These are phyloP conservation scores for Aphis craccivora DNA, from an alignment of 1,140 invertebrate genomes.

Conservation along the genomic window DNA sequence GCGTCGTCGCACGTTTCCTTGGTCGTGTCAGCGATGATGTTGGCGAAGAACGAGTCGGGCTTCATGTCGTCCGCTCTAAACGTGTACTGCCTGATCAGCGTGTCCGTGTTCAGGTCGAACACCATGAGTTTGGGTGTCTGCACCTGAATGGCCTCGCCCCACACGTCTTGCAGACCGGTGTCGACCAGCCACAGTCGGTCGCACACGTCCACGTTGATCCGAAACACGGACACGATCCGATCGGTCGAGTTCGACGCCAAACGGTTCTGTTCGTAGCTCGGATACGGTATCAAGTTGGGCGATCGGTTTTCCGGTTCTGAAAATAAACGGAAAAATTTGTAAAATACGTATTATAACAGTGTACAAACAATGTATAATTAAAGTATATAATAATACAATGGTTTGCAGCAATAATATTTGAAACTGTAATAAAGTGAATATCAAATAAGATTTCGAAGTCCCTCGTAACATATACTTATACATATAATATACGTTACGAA, in stretches of 20 bases:
- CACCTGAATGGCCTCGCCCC: constrained; percentile 69
- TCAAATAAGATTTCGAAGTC: not conserved
- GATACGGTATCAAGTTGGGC: constrained; percentile 75
- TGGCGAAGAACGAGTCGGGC: constrained; percentile 76
- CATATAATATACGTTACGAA: not conserved
- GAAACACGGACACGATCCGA: constrained; percentile 78
- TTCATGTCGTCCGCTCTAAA: constrained; percentile 73
- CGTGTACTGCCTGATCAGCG: constrained; percentile 70
- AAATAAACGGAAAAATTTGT: not conserved
- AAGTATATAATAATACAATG: no score
- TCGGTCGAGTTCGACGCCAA: constrained; percentile 65
- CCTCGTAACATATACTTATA: no score
- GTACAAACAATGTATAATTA: no score
- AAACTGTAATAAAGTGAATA: not conserved
- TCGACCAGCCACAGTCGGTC: constrained; percentile 80
- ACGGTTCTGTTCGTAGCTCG: constrained; percentile 75
- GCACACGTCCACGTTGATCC: constrained; percentile 76
- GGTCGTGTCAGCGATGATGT: constrained; percentile 76
- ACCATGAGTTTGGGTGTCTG: constrained; percentile 72
- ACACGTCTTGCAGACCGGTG: constrained; percentile 72
- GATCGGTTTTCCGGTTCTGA: constrained; percentile 63
- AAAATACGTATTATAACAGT: no score
- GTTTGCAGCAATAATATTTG: no score
- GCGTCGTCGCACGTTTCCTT: constrained; percentile 75
- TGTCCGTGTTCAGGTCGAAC: constrained; percentile 78